Conservation (phyloP, 2,113 vertebrate species). For the Chauna torquata region DNA sequence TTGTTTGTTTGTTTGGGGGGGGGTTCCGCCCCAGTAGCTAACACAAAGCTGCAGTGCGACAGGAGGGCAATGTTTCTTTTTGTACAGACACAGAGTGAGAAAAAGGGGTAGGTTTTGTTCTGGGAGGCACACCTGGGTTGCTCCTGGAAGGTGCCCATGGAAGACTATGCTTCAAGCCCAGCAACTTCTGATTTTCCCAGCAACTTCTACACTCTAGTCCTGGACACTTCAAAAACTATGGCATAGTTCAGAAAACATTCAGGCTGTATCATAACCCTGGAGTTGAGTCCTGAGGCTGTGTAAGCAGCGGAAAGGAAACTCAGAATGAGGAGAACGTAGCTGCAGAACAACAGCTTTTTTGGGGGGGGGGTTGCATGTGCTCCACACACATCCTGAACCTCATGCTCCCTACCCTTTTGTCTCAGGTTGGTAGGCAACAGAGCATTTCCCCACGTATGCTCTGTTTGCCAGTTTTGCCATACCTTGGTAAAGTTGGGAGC, state of each 20-base stretch:
- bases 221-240: neutral
- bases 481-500: neutral
- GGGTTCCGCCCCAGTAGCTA: neutral
- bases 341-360: neutral
- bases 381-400: neutral
- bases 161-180: neutral
- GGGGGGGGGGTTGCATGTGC: accelerated
- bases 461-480: neutral
- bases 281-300: neutral
- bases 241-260: neutral
- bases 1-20: too few species aligned
- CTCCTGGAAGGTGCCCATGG: neutral
- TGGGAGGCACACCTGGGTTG: accelerated
- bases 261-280: neutral
- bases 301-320: neutral
- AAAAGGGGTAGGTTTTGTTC: neutral
- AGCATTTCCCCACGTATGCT: accelerated
- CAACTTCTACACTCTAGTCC: neutral
- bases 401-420: neutral
- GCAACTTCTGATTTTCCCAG: neutral
- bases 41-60: neutral
- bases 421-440: neutral
- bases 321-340: neutral
- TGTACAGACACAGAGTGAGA: neutral
- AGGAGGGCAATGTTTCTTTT: neutral